Evolutionary conservation across 2,888 invertebrate species (phyloP).

Genomic region (Bugulina stolonifera): DNA sequence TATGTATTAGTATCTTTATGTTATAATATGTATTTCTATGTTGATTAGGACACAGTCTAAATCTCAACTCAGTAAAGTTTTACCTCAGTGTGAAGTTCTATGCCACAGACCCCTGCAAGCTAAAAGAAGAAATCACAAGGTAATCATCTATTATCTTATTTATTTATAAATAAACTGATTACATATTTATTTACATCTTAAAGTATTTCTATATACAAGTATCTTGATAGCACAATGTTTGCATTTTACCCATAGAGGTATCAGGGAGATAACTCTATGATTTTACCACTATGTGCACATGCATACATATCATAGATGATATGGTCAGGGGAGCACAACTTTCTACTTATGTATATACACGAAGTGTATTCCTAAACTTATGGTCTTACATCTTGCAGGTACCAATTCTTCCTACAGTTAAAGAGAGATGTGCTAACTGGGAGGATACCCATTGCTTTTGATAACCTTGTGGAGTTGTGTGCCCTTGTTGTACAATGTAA

Average conservation of each 20-base stretch:
- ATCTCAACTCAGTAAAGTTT: constrained; percentile 68
- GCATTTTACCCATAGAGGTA: no score
- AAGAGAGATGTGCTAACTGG: constrained; percentile 94
- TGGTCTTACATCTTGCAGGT: no score
- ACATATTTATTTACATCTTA: no score
- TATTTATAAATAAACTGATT: no score
- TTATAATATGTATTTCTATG: background rate
- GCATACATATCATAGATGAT: no score
- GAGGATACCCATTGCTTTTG: constrained; percentile 81
- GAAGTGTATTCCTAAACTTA: no score
- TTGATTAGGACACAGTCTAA: background rate
- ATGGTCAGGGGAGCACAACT: no score
- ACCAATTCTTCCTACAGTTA: constrained; percentile 92
- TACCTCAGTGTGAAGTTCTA: constrained; percentile 97
- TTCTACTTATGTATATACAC: no score
- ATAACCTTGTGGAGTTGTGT: constrained; percentile 83
- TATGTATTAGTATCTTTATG: background rate
- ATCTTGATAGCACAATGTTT: no score
- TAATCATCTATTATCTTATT: constrained; percentile 50
- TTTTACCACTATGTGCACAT: no score
- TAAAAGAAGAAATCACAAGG: constrained; percentile 92
- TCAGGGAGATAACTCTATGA: no score
- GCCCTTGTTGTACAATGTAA: constrained; percentile 64
- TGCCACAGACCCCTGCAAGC: constrained; percentile 90
- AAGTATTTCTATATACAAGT: no score